Evolutionary conservation across 2,888 invertebrate species (phyloP), one percentile per base, ranked within the genome.

Genomic region (Drosophila phalerata): DNA sequence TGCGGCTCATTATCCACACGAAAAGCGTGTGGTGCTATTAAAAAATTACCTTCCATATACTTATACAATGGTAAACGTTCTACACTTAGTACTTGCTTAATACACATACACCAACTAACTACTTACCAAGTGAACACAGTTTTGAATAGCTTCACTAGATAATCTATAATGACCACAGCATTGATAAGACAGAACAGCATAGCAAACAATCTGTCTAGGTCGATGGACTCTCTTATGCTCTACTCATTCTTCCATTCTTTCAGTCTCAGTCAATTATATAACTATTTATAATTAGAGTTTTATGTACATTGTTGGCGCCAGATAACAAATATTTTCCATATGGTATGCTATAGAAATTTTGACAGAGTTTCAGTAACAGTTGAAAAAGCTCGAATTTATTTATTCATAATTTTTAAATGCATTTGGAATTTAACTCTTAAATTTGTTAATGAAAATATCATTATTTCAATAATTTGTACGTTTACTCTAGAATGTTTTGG

Each of bases 1-100:
- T 63, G 73, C 71, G 68, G 65, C 72, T 80, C 72, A 72, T 80
- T 63, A 77, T 67, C 66, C 73, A 63, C 81, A 80, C 77, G 66
- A 68, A 69, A 75, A 69, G 61, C 62, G 60, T 63, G 55, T 63
- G 68, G 65, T 65, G 75, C 58, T 45, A 55, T 60, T 56, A 61
- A 57, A 58, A 62, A 78, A 74, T 78, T 75, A 67, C 57, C 30
- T 63, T 57, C 42, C 49, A 34, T 43, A 47, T 25, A 25, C 4
- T 4, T 25, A 2, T 40, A 53, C 55, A 32, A 51, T 43, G 68
- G 74, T 74, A 72, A 72, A 72, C 60, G 74, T 37, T 73, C 58
- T 56, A 40, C 62, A 56, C 45, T 55, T 55, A 47, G 42, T 42
- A 55, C 53, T 55, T 55, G 53, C 32, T 55, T 43, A 43, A 43